Evolutionary conservation across 2,797 vertebrate species (phyloP).

Genomic region (Buphagus erythrorhynchus): DNA sequence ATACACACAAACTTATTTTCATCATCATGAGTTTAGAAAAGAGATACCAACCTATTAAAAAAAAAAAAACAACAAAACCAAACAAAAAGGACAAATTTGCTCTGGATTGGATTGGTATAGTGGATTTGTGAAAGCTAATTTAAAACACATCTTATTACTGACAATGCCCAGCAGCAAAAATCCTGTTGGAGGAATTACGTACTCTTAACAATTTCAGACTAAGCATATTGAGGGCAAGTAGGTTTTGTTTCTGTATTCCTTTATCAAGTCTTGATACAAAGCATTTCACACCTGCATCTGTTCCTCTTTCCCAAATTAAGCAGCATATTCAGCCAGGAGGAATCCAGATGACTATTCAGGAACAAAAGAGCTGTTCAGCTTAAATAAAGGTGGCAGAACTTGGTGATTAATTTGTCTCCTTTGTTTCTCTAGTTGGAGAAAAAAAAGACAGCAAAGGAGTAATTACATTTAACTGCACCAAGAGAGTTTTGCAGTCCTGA

Average conservation of each 20-base stretch:
- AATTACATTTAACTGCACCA: slow-evolving; percentile 1
- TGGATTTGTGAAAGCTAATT: not conserved
- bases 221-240: not conserved
- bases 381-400: slow-evolving; percentile 13
- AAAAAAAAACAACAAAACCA: not conserved
- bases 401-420: slow-evolving; percentile 20
- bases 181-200: not conserved
- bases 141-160: not conserved
- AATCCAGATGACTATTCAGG: not conserved
- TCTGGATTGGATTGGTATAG: not conserved
- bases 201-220: not conserved
- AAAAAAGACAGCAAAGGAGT: not conserved
- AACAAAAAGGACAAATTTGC: not conserved
- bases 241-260: not conserved
- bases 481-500: not conserved
- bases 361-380: not conserved
- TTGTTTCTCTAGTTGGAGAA: not conserved
- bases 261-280: not conserved
- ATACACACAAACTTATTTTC: not conserved
- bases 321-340: not conserved
- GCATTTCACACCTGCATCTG: not conserved
- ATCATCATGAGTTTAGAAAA: not conserved
- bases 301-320: not conserved
- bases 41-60: not conserved
- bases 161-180: not conserved